Evolutionary conservation across 2,888 invertebrate genomes (phyloP).

Genomic region (Aethes cnicana): DNA sequence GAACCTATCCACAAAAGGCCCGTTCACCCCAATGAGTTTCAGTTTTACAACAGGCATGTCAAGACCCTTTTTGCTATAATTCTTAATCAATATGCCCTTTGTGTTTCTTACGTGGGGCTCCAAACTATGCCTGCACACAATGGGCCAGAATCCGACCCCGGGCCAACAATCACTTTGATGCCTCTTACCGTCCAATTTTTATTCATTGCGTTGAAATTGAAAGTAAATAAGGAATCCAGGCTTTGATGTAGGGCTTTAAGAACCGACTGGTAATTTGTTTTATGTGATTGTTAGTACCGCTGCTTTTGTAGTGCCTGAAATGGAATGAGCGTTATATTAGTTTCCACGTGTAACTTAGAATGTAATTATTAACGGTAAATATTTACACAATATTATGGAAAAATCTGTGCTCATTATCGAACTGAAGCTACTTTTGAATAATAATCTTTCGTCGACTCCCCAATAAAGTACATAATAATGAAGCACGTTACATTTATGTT

Average conservation of each 20-base stretch:
- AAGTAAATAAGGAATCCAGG: slow-evolving; percentile 20
- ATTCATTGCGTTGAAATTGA: slow-evolving; percentile 18
- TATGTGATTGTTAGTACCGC: no score
- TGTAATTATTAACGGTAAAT: no score
- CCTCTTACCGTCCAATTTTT: slow-evolving; percentile 25
- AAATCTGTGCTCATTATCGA: no score
- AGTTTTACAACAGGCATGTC: slow-evolving; percentile 21
- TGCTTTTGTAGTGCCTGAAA: no score
- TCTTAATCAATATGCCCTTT: slow-evolving; percentile 27
- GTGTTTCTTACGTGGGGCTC: slow-evolving; percentile 19
- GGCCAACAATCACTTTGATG: slow-evolving; percentile 26
- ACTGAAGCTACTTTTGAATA: no score
- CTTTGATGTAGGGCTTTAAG: slow-evolving; percentile 16
- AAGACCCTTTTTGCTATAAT: slow-evolving; percentile 6
- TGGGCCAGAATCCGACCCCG: slow-evolving; percentile 20
- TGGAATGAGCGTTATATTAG: no score
- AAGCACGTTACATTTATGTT: no score
- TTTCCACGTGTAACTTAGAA: no score
- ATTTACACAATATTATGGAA: no score
- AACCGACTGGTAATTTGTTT: background rate
- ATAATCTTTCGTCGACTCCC: no score
- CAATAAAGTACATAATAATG: no score
- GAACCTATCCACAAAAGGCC: background rate
- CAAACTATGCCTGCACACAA: slow-evolving; percentile 26
- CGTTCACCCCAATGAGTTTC: slow-evolving; percentile 19